Conservation (phyloP, 2,888 invertebrate genomes). For the Diplazon laetatorius region DNA sequence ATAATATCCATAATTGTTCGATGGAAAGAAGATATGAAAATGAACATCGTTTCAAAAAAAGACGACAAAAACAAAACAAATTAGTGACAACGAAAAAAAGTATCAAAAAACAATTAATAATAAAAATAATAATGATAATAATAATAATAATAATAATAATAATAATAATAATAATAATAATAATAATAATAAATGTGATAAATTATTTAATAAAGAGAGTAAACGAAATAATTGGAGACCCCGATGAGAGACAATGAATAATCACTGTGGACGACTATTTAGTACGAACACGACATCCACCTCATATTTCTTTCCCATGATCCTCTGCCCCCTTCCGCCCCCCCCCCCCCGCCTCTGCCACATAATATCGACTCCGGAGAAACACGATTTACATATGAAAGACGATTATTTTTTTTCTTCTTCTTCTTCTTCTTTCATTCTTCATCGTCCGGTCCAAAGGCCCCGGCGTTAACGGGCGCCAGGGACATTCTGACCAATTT, state of each 20-base stretch:
- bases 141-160: neutral
- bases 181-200: neutral
- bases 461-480: constrained; percentile 39
- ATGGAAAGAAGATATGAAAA: no score
- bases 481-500: constrained; percentile 70
- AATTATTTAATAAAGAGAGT: neutral
- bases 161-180: neutral
- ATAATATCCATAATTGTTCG: no score
- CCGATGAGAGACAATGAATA: constrained; percentile 10
- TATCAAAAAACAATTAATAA: constrained; percentile 25
- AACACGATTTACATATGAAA: constrained; percentile 72
- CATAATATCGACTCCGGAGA: constrained; percentile 25
- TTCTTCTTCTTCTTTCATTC: no score
- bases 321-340: no score
- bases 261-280: neutral
- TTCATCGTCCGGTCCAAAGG: constrained; percentile 43
- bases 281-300: constrained; percentile 14
- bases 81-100: neutral
- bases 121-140: neutral
- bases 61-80: neutral
- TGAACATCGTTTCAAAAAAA: no score
- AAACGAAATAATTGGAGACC: constrained; percentile 12
- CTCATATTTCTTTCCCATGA: constrained; percentile 44
- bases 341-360: neutral
- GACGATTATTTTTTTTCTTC: constrained; percentile 64